Conservation (phyloP, 2,888 invertebrate genomes). For the Idaea dimidiata region DNA sequence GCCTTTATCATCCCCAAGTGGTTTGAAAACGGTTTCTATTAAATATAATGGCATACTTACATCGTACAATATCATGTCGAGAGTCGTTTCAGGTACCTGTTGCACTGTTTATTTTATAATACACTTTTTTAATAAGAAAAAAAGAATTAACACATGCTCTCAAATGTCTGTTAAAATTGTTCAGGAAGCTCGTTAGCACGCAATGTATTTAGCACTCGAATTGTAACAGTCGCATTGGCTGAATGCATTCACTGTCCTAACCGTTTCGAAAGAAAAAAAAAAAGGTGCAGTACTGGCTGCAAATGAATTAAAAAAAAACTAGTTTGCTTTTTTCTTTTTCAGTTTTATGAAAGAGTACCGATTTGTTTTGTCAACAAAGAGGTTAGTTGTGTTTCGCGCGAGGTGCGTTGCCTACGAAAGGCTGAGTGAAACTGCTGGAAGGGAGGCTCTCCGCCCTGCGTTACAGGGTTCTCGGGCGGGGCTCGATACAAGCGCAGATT, state of each 20-base stretch:
- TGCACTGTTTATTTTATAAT: slow-evolving; percentile 43
- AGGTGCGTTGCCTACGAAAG: background rate
- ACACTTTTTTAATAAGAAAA: background rate
- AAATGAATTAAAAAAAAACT: background rate
- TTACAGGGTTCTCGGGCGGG: slow-evolving; percentile 38
- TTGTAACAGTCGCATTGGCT: background rate
- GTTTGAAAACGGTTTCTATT: background rate
- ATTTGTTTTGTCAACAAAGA: slow-evolving; percentile 6
- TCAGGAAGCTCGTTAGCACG: background rate
- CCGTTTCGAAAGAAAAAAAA: background rate
- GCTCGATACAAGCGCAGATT: slow-evolving; percentile 37
- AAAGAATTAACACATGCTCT: background rate
- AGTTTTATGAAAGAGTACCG: background rate
- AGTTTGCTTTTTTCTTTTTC: background rate
- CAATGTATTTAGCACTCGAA: background rate
- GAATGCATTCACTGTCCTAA: background rate
- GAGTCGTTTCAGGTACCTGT: slow-evolving; percentile 59
- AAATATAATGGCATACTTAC: slow-evolving; percentile 50
- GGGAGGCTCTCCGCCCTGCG: slow-evolving; percentile 39
- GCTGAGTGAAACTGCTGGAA: slow-evolving; percentile 42
- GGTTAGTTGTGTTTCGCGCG: background rate
- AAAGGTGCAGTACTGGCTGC: background rate
- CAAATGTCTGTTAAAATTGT: background rate
- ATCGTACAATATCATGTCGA: slow-evolving; percentile 70
- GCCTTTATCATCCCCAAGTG: slow-evolving; percentile 1